Evolutionary conservation across 2,888 invertebrate genomes (phyloP), one percentile per base, ranked within the genome.

Genomic region (Taenaris catops): DNA sequence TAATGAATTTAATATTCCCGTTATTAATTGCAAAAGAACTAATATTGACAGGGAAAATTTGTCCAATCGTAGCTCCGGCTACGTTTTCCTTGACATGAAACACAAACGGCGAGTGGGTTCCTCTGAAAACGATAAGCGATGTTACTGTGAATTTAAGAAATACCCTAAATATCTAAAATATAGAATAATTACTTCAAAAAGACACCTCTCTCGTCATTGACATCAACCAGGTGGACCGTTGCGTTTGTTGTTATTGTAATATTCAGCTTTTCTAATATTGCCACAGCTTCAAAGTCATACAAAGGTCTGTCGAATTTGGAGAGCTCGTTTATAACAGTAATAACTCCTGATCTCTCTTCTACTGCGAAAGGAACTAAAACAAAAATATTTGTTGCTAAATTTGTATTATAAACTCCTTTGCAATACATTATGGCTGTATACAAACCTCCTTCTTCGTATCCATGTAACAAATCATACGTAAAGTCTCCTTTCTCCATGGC

Each of bases 291-390:
- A 55, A 96, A 95, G 44, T 94, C 92, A 58, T 93, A 96, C 18
- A 90, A 70, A 1, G 90, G 88, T 16, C 92, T 76, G 10, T 90
- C 88, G 58, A 90, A 95, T 50, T 92, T 92, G 0, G 90, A 78
- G 21, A 95, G 74, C 39, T 92, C 91, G 16, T 94, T 91, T 36
- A 95, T 92, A 0, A 96, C 94, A 1, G 95, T 95, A 25, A 96
- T 95, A 0, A 94, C 94, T 2, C 96, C 96, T 0, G 95, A 94
- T 41, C 92, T 88, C 64, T 96, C 95, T 78, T 96, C 96, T 10
- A 96, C 94, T 2, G 94, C 96, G 72, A 96, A 96, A 2, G 96
- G 96, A n/a, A 96, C 96, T 93, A 71, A 6, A 81, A 87, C 33
- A n/a, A 39, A 38, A 42, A 34, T 31, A 28, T n/a, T 3, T 7